Base-by-base conservation (phyloP, 2,113 vertebrate genomes). In the Lepidothrix coronata region DNA sequence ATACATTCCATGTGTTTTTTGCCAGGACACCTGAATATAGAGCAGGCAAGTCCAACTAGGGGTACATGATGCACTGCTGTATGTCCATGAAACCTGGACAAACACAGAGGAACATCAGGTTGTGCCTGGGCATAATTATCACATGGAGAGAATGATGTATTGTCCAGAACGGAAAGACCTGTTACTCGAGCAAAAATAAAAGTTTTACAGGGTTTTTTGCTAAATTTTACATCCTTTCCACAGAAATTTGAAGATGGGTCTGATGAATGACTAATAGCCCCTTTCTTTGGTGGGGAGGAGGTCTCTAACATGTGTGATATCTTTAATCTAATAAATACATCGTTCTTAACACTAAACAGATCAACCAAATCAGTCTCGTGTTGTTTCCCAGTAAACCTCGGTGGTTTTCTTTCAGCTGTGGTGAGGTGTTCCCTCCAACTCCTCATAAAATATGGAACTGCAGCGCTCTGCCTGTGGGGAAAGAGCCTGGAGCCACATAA, bases 401-500 rank as follows among this genome's bases (percentile, higher is more conserved):
- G 27, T 5, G 9, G 90, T 85, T 79, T 79, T 80, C 67, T 85
- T 80, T 75, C 43, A 78, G 4, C 31, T 81, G 25, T 28, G 51
- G 23, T 16, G 41, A 96, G 55, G 51, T 85, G 48, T 86, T 91
- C 59, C 59, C 31, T 91, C 51, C 35, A 78, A 11, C 31, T 81
- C 46, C 58, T 94, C 74, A 24, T 62, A 58, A 90, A 95, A 88
- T 31, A 62, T 3, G 0, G 54, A 89, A 71, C 73, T 37, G 49
- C 3, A 3, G 49, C 54, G 18, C 28, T 73, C 49, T 76, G 66
- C 89, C 87, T 82, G 52, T 79, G 51, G 74, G 81, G 59, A 20
- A 79, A 77, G 83, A 74, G 82, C 85, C 95, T 63, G 82, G 62
- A 93, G 89, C 46, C 85, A 91, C 37, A 10, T 13, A 79, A 68